These are phyloP conservation scores for Salvelinus sp. DNA, from an alignment of 2,113 vertebrate genomes.

Conservation along the genomic window DNA sequence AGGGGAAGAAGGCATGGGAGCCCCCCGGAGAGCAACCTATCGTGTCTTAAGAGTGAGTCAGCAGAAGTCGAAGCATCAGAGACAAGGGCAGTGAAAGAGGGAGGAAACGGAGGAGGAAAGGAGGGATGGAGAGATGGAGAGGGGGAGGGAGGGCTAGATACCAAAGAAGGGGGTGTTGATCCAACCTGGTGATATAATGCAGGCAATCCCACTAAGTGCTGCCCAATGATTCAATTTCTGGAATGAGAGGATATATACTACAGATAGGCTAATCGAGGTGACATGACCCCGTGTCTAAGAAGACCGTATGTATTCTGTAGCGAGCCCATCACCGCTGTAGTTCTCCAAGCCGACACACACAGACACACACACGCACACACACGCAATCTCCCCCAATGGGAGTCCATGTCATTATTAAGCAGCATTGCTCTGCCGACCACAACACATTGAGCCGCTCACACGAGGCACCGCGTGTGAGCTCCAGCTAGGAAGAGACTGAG, in stretches of 20 bases:
- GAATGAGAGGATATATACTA: conserved; percentile 47
- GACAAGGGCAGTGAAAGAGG: conserved; percentile 1
- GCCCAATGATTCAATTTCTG: conserved; percentile 53
- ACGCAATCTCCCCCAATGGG: conserved; percentile 9
- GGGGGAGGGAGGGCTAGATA: not conserved
- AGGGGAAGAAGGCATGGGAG: not conserved
- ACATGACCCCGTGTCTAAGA: conserved; percentile 5
- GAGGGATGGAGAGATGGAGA: not conserved
- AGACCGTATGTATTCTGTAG: conserved; percentile 5
- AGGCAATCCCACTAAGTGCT: conserved; percentile 72
- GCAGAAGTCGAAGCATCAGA: not conserved
- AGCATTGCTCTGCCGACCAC: conserved; percentile 4
- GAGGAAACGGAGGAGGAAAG: not conserved
- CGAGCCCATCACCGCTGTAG: not conserved
- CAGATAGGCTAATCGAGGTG: conserved; percentile 44
- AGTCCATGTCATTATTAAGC: conserved; percentile 17
- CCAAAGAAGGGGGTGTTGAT: conserved; percentile 5
- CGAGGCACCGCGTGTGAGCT: not conserved
- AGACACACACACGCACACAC: not conserved
- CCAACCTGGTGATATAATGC: conserved; percentile 40
- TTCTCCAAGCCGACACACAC: conserved; percentile 1
- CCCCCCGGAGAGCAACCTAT: not conserved
- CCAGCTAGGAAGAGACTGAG: not conserved
- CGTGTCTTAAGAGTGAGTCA: conserved; percentile 1
- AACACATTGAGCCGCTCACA: not conserved